Percentiles rank a stretch among this genome's conserved stretches.
These are phyloP conservation scores for Psococerastis gibbosa DNA, from an alignment of 2,888 invertebrate genomes.

Conservation along the genomic window DNA sequence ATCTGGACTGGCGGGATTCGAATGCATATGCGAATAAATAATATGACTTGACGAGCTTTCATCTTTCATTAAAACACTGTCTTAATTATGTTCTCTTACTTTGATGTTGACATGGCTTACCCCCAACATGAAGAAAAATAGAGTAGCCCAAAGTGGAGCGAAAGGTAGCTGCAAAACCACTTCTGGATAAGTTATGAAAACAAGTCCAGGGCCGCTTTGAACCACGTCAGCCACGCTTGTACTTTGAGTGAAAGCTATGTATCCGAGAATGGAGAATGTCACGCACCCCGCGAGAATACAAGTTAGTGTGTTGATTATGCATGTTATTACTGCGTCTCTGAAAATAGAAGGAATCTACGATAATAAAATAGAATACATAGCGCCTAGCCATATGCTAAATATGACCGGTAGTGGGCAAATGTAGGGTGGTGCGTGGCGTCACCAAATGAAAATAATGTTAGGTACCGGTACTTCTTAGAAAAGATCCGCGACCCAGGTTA, in stretches of 20 bases:
- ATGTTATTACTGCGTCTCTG: slow-evolving; percentile 52
- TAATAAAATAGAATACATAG: neutral
- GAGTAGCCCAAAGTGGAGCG: slow-evolving; percentile 48
- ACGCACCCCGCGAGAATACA: slow-evolving; percentile 55
- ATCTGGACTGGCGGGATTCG: no score
- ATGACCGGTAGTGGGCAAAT: no score
- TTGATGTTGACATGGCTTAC: slow-evolving; percentile 24
- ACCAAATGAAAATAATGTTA: no score
- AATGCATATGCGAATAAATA: no score
- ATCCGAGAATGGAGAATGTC: slow-evolving; percentile 55
- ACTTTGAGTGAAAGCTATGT: slow-evolving; percentile 37
- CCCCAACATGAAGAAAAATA: slow-evolving; percentile 54
- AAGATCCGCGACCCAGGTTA: no score
- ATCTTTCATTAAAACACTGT: no score
- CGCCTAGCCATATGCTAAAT: no score
- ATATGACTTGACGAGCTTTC: no score
- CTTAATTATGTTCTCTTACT: no score
- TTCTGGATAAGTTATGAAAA: slow-evolving; percentile 56
- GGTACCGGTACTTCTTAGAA: no score
- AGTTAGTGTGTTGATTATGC: slow-evolving; percentile 49
- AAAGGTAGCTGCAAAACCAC: slow-evolving; percentile 52
- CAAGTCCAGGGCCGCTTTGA: slow-evolving; percentile 47
- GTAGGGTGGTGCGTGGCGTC: no score
- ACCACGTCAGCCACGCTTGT: slow-evolving; percentile 32
- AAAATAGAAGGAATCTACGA: slow-evolving; percentile 17